Evolutionary conservation across 2,113 vertebrate genomes (phyloP), one percentile per base, ranked within the genome.

Genomic region (Microtus richardsoni): DNA sequence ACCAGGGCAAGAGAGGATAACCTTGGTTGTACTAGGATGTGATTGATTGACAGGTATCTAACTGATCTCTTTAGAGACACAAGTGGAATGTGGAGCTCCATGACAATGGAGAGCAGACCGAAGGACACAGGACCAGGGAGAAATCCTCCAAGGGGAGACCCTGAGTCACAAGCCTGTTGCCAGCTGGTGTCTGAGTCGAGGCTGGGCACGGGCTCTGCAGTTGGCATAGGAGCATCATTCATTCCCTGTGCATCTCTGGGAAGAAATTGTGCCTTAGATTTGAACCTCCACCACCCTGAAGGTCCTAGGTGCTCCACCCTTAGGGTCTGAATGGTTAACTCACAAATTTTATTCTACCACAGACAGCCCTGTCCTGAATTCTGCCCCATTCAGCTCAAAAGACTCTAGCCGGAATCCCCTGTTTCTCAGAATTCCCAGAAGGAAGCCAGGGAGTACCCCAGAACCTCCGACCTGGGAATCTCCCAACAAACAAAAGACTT

Each of bases 41-140:
- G 96, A 58, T 47, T 30, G 79, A 70, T 88, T 16, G 85, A 30
- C 0, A 0, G 5, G 0, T 1, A 16, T 47, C 82, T 41, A 11
- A 14, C 58, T 22, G 39, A 6, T 44, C 19, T 4, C 68, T 82
- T 28, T 28, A 17, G 74, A 17, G 83, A 36, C 3, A 5, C 26
- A 0, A 0, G 1, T 0, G 2, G 86, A 26, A 6, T 28, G 22
- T 30, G 0, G 26, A 64, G 47, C 26, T 66, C n/a, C 13, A 60
- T 6, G 77, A 39, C 64, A 9, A 41, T 30, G 39, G 47, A 58
- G 5, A 1, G 52, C 7, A 1, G 44, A 4, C 9, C 0, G 36
- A 33, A 75, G 82, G 39, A 19, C 0, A 5, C 3, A 0, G 4
- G 21, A 7, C 30, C 0, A 21, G 8, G 7, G 36, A 39, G 64